phyloP scores from a whole-genome alignment of 2,797 vertebrate genomes.

The Acrocephalus scirpaceus region DNA sequence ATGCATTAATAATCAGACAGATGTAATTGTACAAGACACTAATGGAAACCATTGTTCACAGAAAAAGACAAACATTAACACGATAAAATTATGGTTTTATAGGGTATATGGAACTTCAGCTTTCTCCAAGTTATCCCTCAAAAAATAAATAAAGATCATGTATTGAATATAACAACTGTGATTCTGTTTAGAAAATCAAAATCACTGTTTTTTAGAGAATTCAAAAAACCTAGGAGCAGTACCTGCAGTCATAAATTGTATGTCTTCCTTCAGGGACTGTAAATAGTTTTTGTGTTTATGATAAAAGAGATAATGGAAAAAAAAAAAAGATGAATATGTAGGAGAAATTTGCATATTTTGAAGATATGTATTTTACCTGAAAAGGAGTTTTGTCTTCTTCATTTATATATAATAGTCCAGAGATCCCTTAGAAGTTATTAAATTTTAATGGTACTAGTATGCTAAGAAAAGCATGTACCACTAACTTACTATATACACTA shows the following conservation, averaged over 20 bases:
- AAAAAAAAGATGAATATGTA: neutral
- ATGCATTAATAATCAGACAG: conserved; percentile 8
- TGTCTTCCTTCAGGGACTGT: neutral
- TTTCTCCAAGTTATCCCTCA: neutral
- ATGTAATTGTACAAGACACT: neutral
- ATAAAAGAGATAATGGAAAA: neutral
- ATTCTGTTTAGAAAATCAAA: neutral
- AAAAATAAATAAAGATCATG: neutral
- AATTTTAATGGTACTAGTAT: neutral
- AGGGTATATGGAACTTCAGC: neutral
- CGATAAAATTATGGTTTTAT: neutral
- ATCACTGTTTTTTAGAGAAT: neutral
- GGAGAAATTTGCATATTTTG: neutral
- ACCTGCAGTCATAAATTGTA: neutral
- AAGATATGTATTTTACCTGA: neutral
- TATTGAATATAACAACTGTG: neutral
- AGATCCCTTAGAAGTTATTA: neutral
- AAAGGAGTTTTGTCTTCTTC: neutral
- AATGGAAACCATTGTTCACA: neutral
- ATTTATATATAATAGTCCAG: neutral
- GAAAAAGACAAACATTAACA: neutral
- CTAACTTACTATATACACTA: neutral
- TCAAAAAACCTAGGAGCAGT: neutral
- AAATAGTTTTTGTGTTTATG: neutral
- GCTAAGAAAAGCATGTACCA: neutral